Conservation (phyloP, 2,888 invertebrate genomes). For the Diarsia dahlii region DNA sequence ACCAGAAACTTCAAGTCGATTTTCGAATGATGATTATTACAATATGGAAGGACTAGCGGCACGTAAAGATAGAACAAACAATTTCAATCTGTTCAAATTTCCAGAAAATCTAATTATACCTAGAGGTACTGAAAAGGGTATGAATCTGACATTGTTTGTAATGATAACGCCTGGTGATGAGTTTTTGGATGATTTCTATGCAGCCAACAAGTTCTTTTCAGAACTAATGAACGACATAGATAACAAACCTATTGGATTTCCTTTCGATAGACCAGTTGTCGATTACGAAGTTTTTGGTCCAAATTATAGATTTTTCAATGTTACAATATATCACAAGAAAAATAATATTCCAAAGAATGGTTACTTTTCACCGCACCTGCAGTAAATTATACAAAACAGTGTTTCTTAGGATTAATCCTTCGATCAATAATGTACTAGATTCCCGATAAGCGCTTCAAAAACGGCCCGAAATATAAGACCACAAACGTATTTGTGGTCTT, state of each 20-base stretch:
- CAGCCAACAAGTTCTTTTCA: constrained; percentile 70
- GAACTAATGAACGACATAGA: constrained; percentile 73
- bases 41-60: constrained; percentile 70
- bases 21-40: constrained; percentile 77
- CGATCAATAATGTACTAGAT: no score
- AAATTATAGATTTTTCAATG: constrained; percentile 84
- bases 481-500: no score
- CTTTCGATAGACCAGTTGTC: constrained; percentile 81
- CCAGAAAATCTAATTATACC: constrained; percentile 84
- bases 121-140: constrained; percentile 79
- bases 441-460: no score
- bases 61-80: constrained; percentile 64
- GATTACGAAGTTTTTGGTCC: constrained; percentile 68
- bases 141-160: constrained; percentile 83
- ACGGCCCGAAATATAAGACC: no score
- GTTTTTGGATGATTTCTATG: constrained; percentile 61
- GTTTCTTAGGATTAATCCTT: no score
- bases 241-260: constrained; percentile 83
- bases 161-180: constrained; percentile 77
- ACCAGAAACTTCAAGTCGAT: constrained; percentile 73
- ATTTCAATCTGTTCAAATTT: constrained; percentile 81
- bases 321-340: constrained; percentile 80
- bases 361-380: constrained; percentile 79
- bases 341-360: constrained; percentile 68
- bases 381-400: constrained; percentile 63